A percentile compares a stretch with the other conserved stretches of the same genome.
phyloP scores from a whole-genome alignment of 1,140 invertebrate genomes.

The Euura lappo region DNA sequence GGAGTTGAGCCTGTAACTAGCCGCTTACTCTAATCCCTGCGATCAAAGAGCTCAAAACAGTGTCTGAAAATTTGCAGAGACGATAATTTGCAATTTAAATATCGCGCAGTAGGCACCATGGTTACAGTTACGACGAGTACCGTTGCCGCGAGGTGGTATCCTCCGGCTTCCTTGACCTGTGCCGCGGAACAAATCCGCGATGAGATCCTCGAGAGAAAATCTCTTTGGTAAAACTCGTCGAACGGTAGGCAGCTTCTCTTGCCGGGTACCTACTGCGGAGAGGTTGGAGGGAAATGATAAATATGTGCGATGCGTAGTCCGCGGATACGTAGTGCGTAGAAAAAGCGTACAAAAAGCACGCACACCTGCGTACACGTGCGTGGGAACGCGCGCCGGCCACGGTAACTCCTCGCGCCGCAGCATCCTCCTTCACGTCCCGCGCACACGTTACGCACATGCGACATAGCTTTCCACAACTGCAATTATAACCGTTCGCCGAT shows the following conservation, averaged over 20 bases:
- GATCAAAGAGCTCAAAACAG: too few species aligned
- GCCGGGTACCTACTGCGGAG: neutral
- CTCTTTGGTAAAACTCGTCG: neutral
- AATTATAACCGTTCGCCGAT: neutral
- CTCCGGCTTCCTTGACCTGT: neutral
- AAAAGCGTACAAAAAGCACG: constrained; percentile 5
- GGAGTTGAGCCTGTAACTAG: too few species aligned
- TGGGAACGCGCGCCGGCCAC: neutral
- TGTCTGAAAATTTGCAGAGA: neutral
- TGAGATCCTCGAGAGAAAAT: neutral
- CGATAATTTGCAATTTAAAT: constrained; percentile 2
- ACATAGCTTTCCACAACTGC: neutral
- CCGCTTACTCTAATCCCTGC: too few species aligned
- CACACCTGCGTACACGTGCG: constrained; percentile 6
- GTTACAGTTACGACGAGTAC: neutral
- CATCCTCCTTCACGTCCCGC: neutral
- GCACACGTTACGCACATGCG: neutral
- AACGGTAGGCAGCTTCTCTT: neutral
- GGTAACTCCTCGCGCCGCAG: neutral
- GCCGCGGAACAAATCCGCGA: neutral
- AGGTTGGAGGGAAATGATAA: neutral
- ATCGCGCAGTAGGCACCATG: neutral
- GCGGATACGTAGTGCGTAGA: neutral
- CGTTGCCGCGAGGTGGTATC: neutral
- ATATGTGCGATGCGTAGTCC: constrained; percentile 6